phyloP scores from a whole-genome alignment of 2,113 vertebrate species.

The Morone chrysops region DNA sequence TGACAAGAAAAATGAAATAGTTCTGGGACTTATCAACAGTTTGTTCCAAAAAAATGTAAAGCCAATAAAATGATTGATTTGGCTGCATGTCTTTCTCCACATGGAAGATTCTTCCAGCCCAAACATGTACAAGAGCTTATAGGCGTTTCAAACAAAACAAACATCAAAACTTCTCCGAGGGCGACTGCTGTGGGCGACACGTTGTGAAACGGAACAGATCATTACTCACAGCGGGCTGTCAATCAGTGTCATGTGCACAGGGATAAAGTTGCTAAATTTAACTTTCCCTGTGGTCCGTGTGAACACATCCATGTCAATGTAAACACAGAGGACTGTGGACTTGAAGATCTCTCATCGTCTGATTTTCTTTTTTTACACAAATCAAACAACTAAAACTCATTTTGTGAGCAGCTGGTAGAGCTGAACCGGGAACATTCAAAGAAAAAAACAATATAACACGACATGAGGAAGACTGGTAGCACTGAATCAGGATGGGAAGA shows the following conservation, averaged over 20 bases:
- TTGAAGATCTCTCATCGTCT: not conserved
- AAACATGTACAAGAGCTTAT: constrained; percentile 44
- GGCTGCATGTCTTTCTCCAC: constrained; percentile 19
- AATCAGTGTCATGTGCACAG: constrained; percentile 67
- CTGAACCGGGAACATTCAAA: constrained; percentile 25
- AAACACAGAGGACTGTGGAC: constrained; percentile 35
- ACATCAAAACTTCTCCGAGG: constrained; percentile 66
- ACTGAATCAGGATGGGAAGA: constrained; percentile 21
- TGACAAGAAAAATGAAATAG: not conserved
- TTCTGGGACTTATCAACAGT: not conserved
- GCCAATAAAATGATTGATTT: constrained; percentile 5
- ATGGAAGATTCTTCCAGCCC: constrained; percentile 38
- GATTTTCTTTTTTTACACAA: not conserved
- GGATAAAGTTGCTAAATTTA: constrained; percentile 68
- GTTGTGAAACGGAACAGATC: constrained; percentile 67
- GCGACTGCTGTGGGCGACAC: constrained; percentile 68
- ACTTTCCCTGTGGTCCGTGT: constrained; percentile 42
- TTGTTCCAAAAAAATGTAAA: not conserved
- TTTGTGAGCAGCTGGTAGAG: not conserved
- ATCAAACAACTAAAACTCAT: constrained; percentile 10
- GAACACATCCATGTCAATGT: constrained; percentile 34
- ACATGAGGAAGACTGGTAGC: constrained; percentile 6
- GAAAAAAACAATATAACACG: not conserved
- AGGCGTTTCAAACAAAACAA: constrained; percentile 74
- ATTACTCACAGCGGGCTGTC: constrained; percentile 71